Evolutionary conservation across 2,113 vertebrate genomes (phyloP), one percentile per base, ranked within the genome.

Genomic region (Orthonyx spaldingii): DNA sequence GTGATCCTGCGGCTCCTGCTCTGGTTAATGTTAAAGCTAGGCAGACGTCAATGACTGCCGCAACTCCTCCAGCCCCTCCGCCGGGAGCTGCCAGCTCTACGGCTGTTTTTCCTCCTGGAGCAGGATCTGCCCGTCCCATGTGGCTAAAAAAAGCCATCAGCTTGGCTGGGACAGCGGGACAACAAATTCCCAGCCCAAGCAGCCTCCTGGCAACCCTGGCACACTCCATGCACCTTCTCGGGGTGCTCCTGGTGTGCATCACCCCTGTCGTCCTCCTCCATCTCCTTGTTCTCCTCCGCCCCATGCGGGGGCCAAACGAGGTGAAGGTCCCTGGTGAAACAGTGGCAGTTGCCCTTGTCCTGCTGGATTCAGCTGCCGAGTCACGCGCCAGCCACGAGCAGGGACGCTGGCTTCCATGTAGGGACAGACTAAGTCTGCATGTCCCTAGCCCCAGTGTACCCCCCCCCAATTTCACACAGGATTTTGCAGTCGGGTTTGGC

Each of bases 1-100:
- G 76, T 35, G 13, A 76, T 32, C 49, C 87, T 22, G 1, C 23
- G 4, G 59, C 47, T 68, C 9, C 59, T 35, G 84, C 82, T 87
- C 94, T 94, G 93, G 91, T 94, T 96, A 92, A 93, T 95, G 96
- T 96, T 90, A 93, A 95, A 93, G 59, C 89, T 78, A 3, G 19
- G 70, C 52, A 22, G 75, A 80, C 63, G 71, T 94, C 94, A 93
- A 23, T 0, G 7, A 21, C 10, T 1, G 53, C 69, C 13, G 13
- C 50, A 35, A 46, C 71, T 47, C 59, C 84, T 41, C 28, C 69
- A 28, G 71, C 60, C 85, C 78, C 90, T n/a, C 56, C 3, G n/a
- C 52, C 20, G 21, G 10, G 20, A 74, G 27, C 89, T 22, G 37
- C 60, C 77, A 78, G 68, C 78, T 81, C 41, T 83, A 27, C 47